Percentiles rank a stretch among this genome's conserved stretches.
These are phyloP conservation scores for Platerodrilus igneus DNA, from an alignment of 2,888 invertebrate species.

Conservation along the genomic window DNA sequence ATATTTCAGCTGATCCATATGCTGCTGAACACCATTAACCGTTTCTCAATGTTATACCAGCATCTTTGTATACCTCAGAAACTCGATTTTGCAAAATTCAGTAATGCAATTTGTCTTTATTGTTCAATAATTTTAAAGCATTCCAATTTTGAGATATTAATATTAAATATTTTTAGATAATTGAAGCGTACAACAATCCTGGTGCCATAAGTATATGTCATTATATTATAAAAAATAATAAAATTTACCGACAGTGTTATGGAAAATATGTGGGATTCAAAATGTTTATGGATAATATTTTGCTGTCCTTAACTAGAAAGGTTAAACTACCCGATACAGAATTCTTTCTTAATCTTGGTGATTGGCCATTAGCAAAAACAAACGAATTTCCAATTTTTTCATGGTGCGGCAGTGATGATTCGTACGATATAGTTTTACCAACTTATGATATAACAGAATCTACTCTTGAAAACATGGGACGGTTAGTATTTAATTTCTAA, in stretches of 20 bases:
- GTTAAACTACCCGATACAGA: conserved; percentile 80
- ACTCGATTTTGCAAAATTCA: too few relatives aligned
- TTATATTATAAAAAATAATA: conserved; percentile 78
- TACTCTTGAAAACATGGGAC: conserved; percentile 87
- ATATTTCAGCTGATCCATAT: too few relatives aligned
- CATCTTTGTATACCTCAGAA: neutral
- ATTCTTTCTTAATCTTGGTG: conserved; percentile 88
- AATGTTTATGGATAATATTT: conserved; percentile 87
- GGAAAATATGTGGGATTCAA: conserved; percentile 94
- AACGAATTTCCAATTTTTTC: conserved; percentile 79
- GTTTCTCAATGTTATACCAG: too few relatives aligned
- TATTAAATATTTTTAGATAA: conserved; percentile 40
- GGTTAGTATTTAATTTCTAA: too few relatives aligned
- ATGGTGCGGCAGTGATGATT: conserved; percentile 90
- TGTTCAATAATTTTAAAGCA: conserved; percentile 1
- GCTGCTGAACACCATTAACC: too few relatives aligned
- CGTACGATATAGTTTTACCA: conserved; percentile 86
- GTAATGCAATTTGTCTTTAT: conserved; percentile 3
- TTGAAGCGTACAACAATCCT: conserved; percentile 70
- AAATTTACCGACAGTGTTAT: conserved; percentile 82
- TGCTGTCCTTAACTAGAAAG: conserved; percentile 78
- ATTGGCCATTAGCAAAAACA: conserved; percentile 78
- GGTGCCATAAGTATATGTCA: conserved; percentile 85
- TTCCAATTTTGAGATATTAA: conserved; percentile 15
- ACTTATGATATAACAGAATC: conserved; percentile 94